phyloP scores from a whole-genome alignment of 1,140 invertebrate species.

The Drosophila carrolli region DNA sequence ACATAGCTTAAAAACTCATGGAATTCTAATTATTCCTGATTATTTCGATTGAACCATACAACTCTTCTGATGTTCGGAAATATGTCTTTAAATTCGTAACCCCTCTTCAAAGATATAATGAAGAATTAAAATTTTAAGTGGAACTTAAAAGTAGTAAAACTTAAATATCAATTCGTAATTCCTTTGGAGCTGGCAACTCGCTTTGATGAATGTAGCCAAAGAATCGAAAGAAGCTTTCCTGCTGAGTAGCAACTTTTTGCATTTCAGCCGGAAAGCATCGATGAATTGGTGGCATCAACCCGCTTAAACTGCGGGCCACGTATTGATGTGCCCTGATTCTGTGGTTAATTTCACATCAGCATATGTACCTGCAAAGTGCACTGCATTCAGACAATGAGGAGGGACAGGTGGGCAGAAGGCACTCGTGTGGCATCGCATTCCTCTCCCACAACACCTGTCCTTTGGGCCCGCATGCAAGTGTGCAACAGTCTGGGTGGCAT shows the following conservation, averaged over 20 bases:
- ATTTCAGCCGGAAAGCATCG: slow-evolving; percentile 6
- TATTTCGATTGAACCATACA: no score
- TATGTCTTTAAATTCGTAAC: no score
- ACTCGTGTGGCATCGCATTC: slow-evolving; percentile 10
- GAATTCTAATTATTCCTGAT: no score
- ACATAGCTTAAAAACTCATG: no score
- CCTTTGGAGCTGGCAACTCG: neutral
- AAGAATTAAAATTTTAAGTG: neutral
- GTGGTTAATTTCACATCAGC: slow-evolving; percentile 38
- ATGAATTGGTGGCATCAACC: slow-evolving; percentile 10
- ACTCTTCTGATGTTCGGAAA: no score
- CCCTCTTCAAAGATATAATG: neutral
- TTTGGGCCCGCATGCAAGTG: slow-evolving; percentile 36
- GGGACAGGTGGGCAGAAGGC: slow-evolving; percentile 8
- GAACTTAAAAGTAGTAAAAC: neutral
- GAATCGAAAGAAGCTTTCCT: neutral
- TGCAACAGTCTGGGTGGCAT: slow-evolving; percentile 32
- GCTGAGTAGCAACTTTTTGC: slow-evolving; percentile 3
- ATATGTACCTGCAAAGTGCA: neutral
- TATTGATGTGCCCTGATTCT: slow-evolving; percentile 39
- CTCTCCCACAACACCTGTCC: slow-evolving; percentile 13
- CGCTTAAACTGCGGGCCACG: slow-evolving; percentile 31
- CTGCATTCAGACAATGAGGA: slow-evolving; percentile 14
- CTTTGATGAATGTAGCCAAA: neutral
- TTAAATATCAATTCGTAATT: neutral